Conservation (phyloP, 1,140 invertebrate species). For the Monomorium pharaonis region DNA sequence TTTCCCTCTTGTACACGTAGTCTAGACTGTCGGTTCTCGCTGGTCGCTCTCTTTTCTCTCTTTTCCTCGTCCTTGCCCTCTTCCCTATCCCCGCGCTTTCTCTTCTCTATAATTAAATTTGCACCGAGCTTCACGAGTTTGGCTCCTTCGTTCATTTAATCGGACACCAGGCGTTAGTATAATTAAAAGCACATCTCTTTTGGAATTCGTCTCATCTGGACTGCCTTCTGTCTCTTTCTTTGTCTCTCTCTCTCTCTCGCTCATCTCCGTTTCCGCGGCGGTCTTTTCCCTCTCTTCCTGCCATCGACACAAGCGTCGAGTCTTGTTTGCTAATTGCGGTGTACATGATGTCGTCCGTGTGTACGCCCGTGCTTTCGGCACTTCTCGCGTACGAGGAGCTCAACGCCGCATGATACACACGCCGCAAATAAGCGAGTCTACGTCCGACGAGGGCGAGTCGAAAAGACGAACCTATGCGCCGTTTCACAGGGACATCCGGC, state of each 20-base stretch:
- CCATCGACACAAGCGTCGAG: slow-evolving; percentile 50
- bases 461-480: slow-evolving; percentile 7
- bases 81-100: slow-evolving; percentile 12
- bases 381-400: slow-evolving; percentile 10
- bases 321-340: slow-evolving; percentile 67
- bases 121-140: slow-evolving; percentile 75
- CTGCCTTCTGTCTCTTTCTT: not conserved
- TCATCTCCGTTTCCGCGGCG: not conserved
- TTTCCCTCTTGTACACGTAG: not conserved
- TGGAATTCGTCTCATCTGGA: slow-evolving; percentile 73
- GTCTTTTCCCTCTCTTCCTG: not conserved
- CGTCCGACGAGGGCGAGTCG: not conserved
- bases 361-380: slow-evolving; percentile 60
- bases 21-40: slow-evolving; percentile 45
- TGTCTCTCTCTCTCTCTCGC: not conserved
- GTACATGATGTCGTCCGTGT: slow-evolving; percentile 33
- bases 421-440: slow-evolving; percentile 35
- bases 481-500: slow-evolving; percentile 48
- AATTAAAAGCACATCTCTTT: slow-evolving; percentile 84
- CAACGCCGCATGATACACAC: slow-evolving; percentile 52
- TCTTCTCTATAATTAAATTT: slow-evolving; percentile 82
- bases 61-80: slow-evolving; percentile 9
- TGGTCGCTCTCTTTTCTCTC: slow-evolving; percentile 52
- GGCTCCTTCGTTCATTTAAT: slow-evolving; percentile 81
- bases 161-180: slow-evolving; percentile 79